Conservation (phyloP, 2,888 invertebrate genomes). For the Nemurella pictetii region DNA sequence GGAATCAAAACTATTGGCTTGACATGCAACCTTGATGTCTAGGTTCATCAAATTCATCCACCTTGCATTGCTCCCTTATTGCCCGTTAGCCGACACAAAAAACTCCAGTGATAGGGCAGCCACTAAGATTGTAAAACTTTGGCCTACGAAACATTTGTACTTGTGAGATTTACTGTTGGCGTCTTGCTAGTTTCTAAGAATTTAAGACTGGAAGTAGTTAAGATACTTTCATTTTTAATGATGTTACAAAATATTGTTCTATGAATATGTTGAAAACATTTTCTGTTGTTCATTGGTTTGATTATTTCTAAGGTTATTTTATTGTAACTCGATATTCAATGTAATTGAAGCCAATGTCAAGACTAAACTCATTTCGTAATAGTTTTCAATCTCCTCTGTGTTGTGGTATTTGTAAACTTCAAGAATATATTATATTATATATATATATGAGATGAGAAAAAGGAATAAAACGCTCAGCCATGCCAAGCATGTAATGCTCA, state of each 20-base stretch:
- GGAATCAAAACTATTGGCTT: no score
- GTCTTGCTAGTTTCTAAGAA: not conserved
- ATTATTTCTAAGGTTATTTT: not conserved
- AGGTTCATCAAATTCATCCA: no score
- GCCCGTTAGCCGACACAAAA: not conserved
- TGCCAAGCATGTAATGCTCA: not conserved
- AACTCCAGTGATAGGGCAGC: not conserved
- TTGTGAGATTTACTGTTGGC: not conserved
- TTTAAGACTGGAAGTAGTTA: not conserved
- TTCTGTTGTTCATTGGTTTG: not conserved
- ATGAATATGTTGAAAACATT: not conserved
- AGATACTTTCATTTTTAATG: not conserved
- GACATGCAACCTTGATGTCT: no score
- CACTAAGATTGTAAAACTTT: not conserved
- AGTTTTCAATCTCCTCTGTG: slow-evolving; percentile 24
- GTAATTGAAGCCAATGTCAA: not conserved
- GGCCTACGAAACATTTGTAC: not conserved
- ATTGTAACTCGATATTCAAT: not conserved
- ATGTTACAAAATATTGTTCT: not conserved
- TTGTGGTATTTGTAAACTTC: not conserved
- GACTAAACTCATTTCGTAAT: slow-evolving; percentile 21
- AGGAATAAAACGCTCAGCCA: not conserved
- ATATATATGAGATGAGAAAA: not conserved
- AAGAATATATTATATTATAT: not conserved
- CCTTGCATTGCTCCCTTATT: no score